phyloP scores from a whole-genome alignment of 2,113 vertebrate species.

The Pelobates fuscus region DNA sequence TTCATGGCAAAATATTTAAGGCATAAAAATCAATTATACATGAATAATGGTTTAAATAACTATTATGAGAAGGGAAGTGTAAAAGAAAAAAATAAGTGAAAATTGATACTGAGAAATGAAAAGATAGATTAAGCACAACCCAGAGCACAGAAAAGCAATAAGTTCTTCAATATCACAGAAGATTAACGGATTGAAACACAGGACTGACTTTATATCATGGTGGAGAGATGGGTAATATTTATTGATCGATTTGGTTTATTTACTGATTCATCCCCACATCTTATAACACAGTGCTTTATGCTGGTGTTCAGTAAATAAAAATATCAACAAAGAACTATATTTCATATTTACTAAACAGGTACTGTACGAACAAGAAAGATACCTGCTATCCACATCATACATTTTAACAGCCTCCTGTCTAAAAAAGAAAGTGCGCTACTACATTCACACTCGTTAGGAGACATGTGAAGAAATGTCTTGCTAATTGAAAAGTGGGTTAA shows the following conservation, averaged over 20 bases:
- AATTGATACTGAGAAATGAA: constrained; percentile 1
- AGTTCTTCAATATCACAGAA: constrained; percentile 24
- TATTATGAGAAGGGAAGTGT: constrained; percentile 29
- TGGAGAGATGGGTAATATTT: neutral
- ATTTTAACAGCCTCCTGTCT: too few species aligned
- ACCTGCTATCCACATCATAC: too few species aligned
- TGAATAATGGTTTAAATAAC: constrained; percentile 42
- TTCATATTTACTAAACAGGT: too few species aligned
- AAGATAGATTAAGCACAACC: neutral
- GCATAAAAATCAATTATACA: constrained; percentile 47
- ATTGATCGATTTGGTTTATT: neutral
- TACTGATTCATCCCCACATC: neutral
- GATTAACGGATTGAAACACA: neutral
- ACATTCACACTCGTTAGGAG: too few species aligned
- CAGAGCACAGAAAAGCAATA: constrained; percentile 6
- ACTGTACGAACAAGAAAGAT: too few species aligned
- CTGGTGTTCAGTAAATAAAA: too few species aligned
- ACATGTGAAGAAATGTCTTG: too few species aligned
- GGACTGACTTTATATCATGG: neutral
- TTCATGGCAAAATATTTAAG: constrained; percentile 35
- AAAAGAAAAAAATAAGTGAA: constrained; percentile 10
- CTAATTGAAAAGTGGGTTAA: too few species aligned
- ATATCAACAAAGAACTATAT: too few species aligned
- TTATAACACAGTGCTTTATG: neutral
- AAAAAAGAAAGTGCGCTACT: too few species aligned